Percentiles rank a stretch among this genome's conserved stretches.
Conservation (phyloP, 2,797 vertebrate species). For the Microhierax caerulescens region DNA sequence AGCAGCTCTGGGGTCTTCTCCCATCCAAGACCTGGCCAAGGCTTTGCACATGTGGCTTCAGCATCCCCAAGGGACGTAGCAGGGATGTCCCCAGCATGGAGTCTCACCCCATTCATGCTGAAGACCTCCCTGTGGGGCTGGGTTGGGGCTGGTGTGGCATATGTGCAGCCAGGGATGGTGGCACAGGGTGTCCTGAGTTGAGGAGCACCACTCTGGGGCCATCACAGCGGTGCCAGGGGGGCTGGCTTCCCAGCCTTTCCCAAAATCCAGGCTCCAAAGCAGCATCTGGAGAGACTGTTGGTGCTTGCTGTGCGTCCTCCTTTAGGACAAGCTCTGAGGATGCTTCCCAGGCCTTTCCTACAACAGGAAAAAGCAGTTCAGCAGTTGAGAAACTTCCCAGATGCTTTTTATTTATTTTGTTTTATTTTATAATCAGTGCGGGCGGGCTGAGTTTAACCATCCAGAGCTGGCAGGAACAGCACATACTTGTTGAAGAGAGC, state of each 20-base stretch:
- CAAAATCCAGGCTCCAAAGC: background rate
- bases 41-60: background rate
- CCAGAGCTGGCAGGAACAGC: background rate
- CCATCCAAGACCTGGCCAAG: background rate
- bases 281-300: background rate
- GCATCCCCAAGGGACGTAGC: background rate
- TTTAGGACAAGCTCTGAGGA: background rate
- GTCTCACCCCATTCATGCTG: background rate
- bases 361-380: background rate
- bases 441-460: background rate
- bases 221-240: fast-evolving
- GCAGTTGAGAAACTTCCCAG: background rate
- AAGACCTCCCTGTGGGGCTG: background rate
- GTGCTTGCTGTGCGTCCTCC: background rate
- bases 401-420: constrained; percentile 7
- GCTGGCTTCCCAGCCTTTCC: background rate
- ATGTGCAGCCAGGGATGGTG: background rate
- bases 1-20: background rate
- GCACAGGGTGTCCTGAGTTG: background rate
- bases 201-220: background rate
- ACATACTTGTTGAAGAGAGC: background rate
- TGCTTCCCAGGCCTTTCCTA: background rate
- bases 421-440: background rate
- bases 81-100: fast-evolving
- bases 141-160: background rate